A percentile compares a stretch with the other conserved stretches of the same genome.
phyloP scores from a whole-genome alignment of 1,140 invertebrate genomes.

The Pentalonia nigronervosa region DNA sequence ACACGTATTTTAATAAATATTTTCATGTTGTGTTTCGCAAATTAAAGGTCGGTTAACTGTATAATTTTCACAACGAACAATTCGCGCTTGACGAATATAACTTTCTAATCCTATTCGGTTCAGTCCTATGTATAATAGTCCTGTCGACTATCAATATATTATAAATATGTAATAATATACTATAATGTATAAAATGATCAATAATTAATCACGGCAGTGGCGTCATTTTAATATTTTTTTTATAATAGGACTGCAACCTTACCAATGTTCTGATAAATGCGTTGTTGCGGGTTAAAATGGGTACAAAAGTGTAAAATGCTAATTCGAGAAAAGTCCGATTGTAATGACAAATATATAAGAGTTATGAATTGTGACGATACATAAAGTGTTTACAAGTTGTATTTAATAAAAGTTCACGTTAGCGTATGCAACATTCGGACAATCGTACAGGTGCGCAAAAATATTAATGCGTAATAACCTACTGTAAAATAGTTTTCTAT shows the following conservation, averaged over 20 bases:
- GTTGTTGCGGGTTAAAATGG: not conserved
- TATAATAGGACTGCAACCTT: not conserved
- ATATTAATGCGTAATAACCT: no score
- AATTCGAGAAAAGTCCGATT: not conserved
- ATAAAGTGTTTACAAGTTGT: not conserved
- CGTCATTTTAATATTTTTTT: not conserved
- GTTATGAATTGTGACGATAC: no score
- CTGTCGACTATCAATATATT: not conserved
- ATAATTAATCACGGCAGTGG: not conserved
- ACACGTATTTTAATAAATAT: no score
- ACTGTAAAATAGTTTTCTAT: not conserved
- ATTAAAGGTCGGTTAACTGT: not conserved
- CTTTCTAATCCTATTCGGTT: no score
- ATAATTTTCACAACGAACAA: not conserved
- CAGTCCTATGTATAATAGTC: not conserved
- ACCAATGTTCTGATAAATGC: not conserved
- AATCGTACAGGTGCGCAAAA: not conserved
- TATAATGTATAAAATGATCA: not conserved
- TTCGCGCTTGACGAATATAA: not conserved
- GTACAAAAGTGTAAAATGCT: not conserved
- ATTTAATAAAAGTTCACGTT: not conserved
- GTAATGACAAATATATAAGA: not conserved
- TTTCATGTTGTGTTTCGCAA: not conserved
- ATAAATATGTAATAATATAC: no score
- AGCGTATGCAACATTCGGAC: not conserved